A percentile compares a stretch with the other conserved stretches of the same genome.
Evolutionary conservation across 2,113 vertebrate species (phyloP).

Genomic region (Bufo bufo): DNA sequence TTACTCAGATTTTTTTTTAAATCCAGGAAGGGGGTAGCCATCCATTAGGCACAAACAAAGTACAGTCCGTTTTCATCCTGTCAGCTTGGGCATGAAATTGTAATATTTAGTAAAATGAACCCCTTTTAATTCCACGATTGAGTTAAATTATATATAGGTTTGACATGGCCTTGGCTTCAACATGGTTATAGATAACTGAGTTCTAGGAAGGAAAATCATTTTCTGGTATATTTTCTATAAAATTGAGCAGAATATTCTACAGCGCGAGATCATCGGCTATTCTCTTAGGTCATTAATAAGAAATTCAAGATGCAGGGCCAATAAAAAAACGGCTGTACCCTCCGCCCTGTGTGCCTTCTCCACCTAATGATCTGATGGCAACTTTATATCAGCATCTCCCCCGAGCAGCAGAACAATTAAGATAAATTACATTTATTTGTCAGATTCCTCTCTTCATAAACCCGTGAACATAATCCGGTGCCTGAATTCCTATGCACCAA

Average conservation of each 20-base stretch:
- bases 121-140: not conserved
- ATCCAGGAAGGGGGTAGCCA: not conserved
- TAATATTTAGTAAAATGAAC: not conserved
- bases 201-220: not conserved
- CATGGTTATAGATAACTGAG: not conserved
- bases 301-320: not conserved
- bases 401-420: not conserved
- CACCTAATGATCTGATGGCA: not conserved
- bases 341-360: not conserved
- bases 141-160: too few relatives aligned
- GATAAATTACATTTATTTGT: not conserved
- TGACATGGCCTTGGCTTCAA: too few relatives aligned
- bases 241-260: not conserved
- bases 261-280: not conserved
- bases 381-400: not conserved
- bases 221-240: not conserved
- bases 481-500: not conserved
- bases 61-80: not conserved
- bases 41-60: not conserved
- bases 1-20: not conserved
- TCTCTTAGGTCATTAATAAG: not conserved
- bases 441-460: not conserved
- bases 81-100: not conserved
- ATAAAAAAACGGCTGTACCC: not conserved
- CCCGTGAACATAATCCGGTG: not conserved